Conservation (phyloP, 1,140 invertebrate species). For the Globodera ellingtonae region DNA sequence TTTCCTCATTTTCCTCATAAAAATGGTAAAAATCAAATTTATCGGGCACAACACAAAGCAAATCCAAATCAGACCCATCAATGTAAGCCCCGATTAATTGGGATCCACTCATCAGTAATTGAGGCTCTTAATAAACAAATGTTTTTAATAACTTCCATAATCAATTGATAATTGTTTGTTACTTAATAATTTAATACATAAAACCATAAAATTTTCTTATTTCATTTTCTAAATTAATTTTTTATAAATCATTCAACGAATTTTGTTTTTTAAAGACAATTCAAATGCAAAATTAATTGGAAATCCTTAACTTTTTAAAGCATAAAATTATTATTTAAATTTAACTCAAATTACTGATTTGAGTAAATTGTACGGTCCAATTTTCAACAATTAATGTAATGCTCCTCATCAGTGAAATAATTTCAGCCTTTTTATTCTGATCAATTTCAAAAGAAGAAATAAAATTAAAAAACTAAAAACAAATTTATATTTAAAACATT, state of each 20-base stretch:
- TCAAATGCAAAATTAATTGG: background rate
- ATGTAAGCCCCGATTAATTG: background rate
- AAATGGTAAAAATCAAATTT: background rate
- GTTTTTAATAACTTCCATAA: no score
- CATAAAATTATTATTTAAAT: no score
- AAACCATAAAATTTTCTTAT: no score
- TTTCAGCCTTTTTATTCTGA: background rate
- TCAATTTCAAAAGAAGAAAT: background rate
- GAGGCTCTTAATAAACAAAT: background rate
- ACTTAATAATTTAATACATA: no score
- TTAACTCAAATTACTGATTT: background rate
- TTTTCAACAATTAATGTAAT: background rate
- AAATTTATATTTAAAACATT: background rate
- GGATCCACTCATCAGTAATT: background rate
- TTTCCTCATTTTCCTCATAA: background rate
- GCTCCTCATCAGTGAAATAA: background rate
- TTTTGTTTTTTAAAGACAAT: background rate
- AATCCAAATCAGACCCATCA: background rate
- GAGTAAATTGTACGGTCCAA: background rate
- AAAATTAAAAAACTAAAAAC: background rate
- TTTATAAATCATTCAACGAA: background rate
- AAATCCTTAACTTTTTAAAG: no score
- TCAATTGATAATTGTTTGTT: no score
- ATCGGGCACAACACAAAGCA: background rate
- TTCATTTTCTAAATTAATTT: background rate